Evolutionary conservation across 2,113 vertebrate genomes (phyloP).

Genomic region (Uropsilus gracilis): DNA sequence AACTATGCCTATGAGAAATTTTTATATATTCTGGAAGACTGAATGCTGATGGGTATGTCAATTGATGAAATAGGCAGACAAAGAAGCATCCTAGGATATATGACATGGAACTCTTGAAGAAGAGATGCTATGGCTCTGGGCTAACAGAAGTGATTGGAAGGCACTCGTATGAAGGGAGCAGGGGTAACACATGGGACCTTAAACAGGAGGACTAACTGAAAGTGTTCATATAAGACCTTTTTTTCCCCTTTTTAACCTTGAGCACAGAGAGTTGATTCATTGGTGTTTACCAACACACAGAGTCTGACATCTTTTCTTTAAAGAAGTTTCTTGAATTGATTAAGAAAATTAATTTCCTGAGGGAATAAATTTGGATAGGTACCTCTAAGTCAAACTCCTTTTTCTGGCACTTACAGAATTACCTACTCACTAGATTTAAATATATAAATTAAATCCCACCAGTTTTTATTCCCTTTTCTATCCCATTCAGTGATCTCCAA

Average conservation of each 20-base stretch:
- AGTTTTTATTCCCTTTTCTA: not conserved
- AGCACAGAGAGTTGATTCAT: not conserved
- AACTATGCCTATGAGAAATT: not conserved
- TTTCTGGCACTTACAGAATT: not conserved
- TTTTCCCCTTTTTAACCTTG: not conserved
- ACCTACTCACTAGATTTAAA: not conserved
- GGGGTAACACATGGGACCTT: not conserved
- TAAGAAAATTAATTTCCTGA: not conserved
- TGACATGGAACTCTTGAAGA: not conserved
- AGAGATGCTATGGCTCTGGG: not conserved
- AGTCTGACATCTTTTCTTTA: not conserved
- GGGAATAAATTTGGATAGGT: not conserved
- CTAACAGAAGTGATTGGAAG: not conserved
- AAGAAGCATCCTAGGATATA: not conserved
- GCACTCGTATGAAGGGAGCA: not conserved
- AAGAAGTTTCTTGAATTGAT: not conserved
- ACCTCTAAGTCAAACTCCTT: not conserved
- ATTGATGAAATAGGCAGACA: not conserved
- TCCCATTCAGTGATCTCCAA: not conserved
- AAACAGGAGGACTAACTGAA: not conserved
- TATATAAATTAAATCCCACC: not conserved
- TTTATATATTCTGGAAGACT: not conserved
- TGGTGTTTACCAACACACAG: not conserved
- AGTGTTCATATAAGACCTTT: not conserved
- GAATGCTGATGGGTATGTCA: not conserved